A percentile compares a stretch with the other conserved stretches of the same genome.
These are phyloP conservation scores for Fopius arisanus DNA, from an alignment of 1,140 invertebrate genomes.

Conservation along the genomic window DNA sequence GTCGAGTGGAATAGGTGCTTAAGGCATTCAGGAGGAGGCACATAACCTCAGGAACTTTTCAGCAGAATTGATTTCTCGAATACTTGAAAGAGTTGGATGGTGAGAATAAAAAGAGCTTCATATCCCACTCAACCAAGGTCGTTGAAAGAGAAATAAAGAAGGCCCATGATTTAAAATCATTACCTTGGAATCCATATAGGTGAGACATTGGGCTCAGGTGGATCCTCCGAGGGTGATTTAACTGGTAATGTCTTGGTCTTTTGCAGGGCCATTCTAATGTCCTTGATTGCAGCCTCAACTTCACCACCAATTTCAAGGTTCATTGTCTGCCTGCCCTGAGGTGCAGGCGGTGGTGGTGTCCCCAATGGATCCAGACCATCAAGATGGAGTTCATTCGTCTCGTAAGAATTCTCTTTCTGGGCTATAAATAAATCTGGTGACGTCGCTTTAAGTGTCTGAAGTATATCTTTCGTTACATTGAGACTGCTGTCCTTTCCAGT, in stretches of 20 bases:
- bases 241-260: constrained; percentile 75
- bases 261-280: constrained; percentile 80
- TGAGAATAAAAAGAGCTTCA: constrained; percentile 7
- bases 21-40: not conserved
- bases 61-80: no score
- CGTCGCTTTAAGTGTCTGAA: constrained; percentile 53
- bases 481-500: constrained; percentile 54
- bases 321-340: constrained; percentile 66
- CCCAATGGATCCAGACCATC: constrained; percentile 73
- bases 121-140: not conserved
- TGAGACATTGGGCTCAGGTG: constrained; percentile 61
- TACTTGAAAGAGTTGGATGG: not conserved
- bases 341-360: constrained; percentile 75
- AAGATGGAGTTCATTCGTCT: constrained; percentile 64
- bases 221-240: constrained; percentile 61
- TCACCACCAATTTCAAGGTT: constrained; percentile 54
- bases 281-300: constrained; percentile 82
- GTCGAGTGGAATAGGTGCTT: constrained; percentile 27
- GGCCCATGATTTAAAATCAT: constrained; percentile 34
- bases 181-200: constrained; percentile 75
- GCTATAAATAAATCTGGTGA: constrained; percentile 64
- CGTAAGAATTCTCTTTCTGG: constrained; percentile 63
- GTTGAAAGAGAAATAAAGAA: constrained; percentile 2
- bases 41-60: no score
- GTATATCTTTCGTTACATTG: constrained; percentile 57